Conservation (phyloP, 2,113 vertebrate genomes). For the Brachypteracias leptosomus region DNA sequence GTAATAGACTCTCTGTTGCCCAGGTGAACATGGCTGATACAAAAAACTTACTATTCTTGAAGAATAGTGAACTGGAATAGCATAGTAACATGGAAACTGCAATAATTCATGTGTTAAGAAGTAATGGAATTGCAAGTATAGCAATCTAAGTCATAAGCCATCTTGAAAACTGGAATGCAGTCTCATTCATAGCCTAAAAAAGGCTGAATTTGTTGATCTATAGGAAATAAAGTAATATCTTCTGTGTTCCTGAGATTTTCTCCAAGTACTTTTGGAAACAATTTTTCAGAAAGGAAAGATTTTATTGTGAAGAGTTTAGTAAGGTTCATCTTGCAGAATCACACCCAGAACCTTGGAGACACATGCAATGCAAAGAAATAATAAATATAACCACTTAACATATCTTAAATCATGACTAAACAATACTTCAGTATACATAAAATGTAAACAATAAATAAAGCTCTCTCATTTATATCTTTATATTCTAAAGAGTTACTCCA, state of each 20-base stretch:
- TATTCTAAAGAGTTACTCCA: background rate
- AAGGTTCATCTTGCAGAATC: background rate
- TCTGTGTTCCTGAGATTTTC: background rate
- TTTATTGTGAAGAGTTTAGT: background rate
- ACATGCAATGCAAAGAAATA: background rate
- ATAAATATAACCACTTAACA: background rate
- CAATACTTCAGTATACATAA: background rate
- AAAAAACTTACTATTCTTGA: background rate
- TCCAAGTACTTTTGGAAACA: background rate
- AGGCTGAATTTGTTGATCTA: background rate
- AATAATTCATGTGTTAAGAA: background rate
- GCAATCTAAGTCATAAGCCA: background rate
- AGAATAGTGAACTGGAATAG: background rate
- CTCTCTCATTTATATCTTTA: background rate
- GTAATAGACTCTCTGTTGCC: background rate
- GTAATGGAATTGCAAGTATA: background rate
- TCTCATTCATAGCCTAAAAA: background rate
- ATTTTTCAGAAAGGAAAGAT: background rate
- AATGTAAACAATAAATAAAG: background rate
- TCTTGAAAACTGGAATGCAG: background rate
- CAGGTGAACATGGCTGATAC: background rate
- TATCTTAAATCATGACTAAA: slow-evolving; percentile 1
- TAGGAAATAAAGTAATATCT: background rate
- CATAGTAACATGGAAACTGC: background rate
- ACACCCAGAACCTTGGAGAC: background rate